Evolutionary conservation across 2,113 vertebrate species (phyloP).

Genomic region (Arenaria interpres): DNA sequence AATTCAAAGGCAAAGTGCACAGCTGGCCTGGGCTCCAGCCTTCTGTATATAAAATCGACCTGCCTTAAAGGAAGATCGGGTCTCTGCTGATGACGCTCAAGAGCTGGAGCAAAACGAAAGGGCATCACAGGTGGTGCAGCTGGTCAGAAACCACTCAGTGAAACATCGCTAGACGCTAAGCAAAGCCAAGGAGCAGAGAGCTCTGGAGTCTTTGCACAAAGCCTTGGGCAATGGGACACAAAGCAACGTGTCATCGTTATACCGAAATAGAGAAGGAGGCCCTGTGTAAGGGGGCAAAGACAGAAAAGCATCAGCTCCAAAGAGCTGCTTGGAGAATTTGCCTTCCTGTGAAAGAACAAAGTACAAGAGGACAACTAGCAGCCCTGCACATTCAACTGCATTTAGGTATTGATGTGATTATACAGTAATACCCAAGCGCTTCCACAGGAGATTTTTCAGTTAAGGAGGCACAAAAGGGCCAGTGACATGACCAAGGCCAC

Average conservation of each 20-base stretch:
- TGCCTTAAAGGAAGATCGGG: background rate
- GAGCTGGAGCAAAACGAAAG: background rate
- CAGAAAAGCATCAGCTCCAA: background rate
- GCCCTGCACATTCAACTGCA: background rate
- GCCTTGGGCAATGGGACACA: background rate
- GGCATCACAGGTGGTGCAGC: background rate
- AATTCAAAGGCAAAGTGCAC: background rate
- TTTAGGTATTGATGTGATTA: background rate
- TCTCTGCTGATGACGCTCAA: background rate
- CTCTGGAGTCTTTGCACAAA: background rate
- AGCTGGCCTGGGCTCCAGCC: background rate
- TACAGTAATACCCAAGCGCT: background rate
- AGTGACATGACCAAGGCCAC: background rate
- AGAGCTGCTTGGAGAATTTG: background rate
- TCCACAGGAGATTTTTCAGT: background rate
- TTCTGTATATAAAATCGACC: background rate
- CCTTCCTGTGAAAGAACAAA: background rate
- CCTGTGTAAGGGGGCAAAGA: background rate
- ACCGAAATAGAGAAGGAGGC: background rate
- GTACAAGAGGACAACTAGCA: background rate
- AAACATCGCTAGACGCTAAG: fast-evolving
- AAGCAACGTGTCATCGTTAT: fast-evolving
- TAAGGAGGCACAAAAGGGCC: background rate
- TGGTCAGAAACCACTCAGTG: background rate
- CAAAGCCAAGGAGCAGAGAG: background rate